phyloP scores from a whole-genome alignment of 2,113 vertebrate genomes.

The Phasianus colchicus region DNA sequence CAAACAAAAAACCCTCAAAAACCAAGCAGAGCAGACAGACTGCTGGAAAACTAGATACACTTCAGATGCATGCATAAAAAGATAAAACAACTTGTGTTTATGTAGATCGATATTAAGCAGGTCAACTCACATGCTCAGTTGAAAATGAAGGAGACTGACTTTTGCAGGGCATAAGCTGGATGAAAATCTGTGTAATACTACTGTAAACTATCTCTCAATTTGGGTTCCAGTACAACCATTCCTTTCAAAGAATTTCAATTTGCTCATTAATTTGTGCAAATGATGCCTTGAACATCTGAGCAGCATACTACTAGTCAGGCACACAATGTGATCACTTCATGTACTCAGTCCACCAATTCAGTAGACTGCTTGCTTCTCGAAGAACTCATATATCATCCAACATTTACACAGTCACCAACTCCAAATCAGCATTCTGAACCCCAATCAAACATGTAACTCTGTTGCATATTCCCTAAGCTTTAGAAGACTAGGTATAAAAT shows the following conservation, averaged over 20 bases:
- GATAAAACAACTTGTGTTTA: accelerated
- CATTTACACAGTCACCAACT: not conserved
- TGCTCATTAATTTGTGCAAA: not conserved
- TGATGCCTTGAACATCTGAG: not conserved
- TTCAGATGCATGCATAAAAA: not conserved
- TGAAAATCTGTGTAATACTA: no score
- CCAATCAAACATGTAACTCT: not conserved
- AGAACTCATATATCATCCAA: not conserved
- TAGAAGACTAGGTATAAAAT: not conserved
- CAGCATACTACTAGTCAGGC: not conserved
- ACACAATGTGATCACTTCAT: not conserved
- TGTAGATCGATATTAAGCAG: not conserved
- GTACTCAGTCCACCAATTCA: not conserved
- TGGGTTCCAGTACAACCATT: not conserved
- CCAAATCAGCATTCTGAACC: not conserved
- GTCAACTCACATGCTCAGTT: no score
- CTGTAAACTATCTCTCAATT: not conserved
- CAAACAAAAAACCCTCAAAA: no score
- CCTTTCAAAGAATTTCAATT: not conserved
- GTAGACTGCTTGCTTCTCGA: not conserved
- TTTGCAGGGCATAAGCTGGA: no score
- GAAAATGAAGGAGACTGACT: no score
- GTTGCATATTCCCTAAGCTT: not conserved
- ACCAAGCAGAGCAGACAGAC: not conserved
- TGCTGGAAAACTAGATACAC: accelerated